phyloP scores from a whole-genome alignment of 2,113 vertebrate species.

The Urocolius indicus region DNA sequence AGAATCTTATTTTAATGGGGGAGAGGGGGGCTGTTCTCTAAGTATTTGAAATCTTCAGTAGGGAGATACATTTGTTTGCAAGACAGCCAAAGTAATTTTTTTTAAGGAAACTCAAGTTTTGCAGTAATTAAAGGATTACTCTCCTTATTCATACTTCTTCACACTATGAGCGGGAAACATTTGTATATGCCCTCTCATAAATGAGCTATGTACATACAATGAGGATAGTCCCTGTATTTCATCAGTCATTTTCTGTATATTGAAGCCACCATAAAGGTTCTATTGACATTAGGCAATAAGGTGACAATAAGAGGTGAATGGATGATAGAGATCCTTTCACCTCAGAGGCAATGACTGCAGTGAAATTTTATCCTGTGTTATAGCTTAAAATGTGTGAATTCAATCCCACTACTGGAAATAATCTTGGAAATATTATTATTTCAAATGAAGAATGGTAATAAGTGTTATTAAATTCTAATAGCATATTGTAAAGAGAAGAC shows the following conservation, averaged over 20 bases:
- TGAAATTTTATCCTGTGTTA: neutral
- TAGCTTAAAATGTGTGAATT: neutral
- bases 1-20: neutral
- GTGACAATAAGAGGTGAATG: neutral
- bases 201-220: neutral
- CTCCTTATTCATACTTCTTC: neutral
- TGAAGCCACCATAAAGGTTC: neutral
- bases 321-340: neutral
- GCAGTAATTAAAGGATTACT: neutral
- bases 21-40: neutral
- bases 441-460: neutral
- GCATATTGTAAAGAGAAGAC: neutral
- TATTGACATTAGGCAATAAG: neutral
- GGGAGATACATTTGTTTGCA: neutral
- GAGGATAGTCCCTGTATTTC: neutral
- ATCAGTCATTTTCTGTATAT: neutral
- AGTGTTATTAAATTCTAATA: neutral
- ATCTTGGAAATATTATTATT: neutral
- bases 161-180: neutral
- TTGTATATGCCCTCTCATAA: fast-evolving
- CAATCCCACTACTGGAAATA: neutral
- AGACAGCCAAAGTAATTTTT: neutral
- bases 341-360: neutral
- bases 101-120: neutral
- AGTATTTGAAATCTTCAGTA: neutral